phyloP scores from a whole-genome alignment of 2,888 invertebrate species.

The Globia sparganii region DNA sequence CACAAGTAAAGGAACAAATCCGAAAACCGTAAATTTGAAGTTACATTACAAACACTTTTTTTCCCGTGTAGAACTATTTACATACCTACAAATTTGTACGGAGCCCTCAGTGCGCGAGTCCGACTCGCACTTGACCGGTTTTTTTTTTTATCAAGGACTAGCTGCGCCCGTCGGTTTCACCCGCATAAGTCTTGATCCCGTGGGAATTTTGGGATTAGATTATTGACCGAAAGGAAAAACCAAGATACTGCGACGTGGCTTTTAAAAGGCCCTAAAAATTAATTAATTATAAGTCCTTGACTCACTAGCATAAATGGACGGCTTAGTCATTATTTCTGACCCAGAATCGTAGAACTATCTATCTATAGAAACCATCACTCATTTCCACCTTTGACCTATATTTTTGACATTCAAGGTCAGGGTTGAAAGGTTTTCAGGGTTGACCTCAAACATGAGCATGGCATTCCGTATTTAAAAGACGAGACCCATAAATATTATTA shows the following conservation, averaged over 20 bases:
- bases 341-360: slow-evolving; percentile 11
- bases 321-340: slow-evolving; percentile 19
- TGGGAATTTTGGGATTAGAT: too few species aligned
- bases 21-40: too few species aligned
- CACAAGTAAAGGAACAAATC: too few species aligned
- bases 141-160: too few species aligned
- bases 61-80: too few species aligned
- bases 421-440: slow-evolving; percentile 19
- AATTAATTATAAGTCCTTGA: slow-evolving; percentile 4
- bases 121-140: too few species aligned
- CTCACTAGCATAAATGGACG: slow-evolving; percentile 2
- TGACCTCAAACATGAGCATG: slow-evolving; percentile 9
- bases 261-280: not conserved
- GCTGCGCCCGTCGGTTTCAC: too few species aligned
- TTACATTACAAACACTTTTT: too few species aligned
- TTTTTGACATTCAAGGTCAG: slow-evolving; percentile 10
- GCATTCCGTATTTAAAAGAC: slow-evolving; percentile 28
- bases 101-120: too few species aligned
- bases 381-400: slow-evolving; percentile 3
- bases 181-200: too few species aligned
- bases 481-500: slow-evolving; percentile 12
- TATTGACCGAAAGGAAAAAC: not conserved
- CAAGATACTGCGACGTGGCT: not conserved
- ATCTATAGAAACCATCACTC: not conserved
- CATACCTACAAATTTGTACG: too few species aligned